Percentiles rank a stretch among this genome's conserved stretches.
phyloP scores from a whole-genome alignment of 2,797 vertebrate species.

The Ctenopoma kingsleyae region DNA sequence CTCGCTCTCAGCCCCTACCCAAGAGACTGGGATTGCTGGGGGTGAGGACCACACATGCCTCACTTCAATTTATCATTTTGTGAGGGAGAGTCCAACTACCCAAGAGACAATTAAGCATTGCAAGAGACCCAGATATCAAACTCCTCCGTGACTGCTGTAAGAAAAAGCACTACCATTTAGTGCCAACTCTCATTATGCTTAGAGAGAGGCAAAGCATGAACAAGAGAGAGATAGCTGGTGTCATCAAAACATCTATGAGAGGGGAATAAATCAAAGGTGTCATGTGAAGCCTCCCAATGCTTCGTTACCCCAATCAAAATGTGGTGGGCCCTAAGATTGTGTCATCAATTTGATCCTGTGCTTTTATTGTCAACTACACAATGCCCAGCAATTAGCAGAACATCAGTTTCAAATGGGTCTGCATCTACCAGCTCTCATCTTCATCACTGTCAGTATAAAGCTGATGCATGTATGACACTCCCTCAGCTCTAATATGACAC shows the following conservation, averaged over 20 bases:
- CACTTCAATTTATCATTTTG: constrained; percentile 85
- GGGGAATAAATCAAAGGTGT: constrained; percentile 83
- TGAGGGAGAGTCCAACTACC: constrained; percentile 77
- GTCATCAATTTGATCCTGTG: constrained; percentile 84
- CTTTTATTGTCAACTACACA: constrained; percentile 84
- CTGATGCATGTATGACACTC: constrained; percentile 9
- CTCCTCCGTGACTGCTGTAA: constrained; percentile 74
- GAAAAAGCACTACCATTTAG: constrained; percentile 82
- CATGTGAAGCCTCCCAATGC: constrained; percentile 64
- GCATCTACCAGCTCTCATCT: constrained; percentile 57
- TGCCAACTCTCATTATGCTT: constrained; percentile 80
- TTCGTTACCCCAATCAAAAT: constrained; percentile 78
- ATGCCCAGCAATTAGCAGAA: constrained; percentile 82
- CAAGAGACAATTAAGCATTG: constrained; percentile 85
- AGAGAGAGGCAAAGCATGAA: constrained; percentile 51
- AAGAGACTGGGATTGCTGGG: constrained; percentile 74
- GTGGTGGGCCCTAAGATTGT: constrained; percentile 67
- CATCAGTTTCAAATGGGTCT: neutral
- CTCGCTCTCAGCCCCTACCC: constrained; percentile 74
- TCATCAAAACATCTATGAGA: constrained; percentile 80
- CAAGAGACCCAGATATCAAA: constrained; percentile 86
- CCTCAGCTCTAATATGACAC: constrained; percentile 40
- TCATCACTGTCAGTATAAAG: constrained; percentile 63
- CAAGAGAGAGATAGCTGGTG: constrained; percentile 69
- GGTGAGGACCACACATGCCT: constrained; percentile 84